Evolutionary conservation across 1,140 invertebrate genomes (phyloP).

Genomic region (Drosophila nebulosa): DNA sequence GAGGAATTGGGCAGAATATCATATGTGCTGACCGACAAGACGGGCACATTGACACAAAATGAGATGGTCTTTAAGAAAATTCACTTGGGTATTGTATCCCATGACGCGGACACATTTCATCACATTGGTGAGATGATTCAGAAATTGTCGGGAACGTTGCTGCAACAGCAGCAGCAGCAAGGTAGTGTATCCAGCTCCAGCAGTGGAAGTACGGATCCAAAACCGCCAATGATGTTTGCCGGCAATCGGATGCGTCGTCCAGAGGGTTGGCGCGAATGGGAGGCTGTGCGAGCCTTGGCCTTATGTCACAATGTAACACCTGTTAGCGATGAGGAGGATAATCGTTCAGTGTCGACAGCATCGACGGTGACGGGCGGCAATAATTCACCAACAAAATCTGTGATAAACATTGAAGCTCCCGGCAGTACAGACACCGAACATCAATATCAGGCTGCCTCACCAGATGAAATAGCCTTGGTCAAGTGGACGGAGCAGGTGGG

Average conservation of each 20-base stretch:
- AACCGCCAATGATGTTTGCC: slow-evolving; percentile 71
- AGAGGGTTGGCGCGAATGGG: slow-evolving; percentile 90
- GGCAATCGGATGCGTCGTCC: slow-evolving; percentile 84
- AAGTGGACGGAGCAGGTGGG: slow-evolving; percentile 90
- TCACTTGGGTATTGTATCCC: slow-evolving; percentile 94
- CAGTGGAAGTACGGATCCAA: slow-evolving; percentile 69
- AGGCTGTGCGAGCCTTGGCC: slow-evolving; percentile 96
- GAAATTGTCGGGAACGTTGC: slow-evolving; percentile 77
- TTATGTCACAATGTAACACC: slow-evolving; percentile 99
- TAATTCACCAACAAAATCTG: slow-evolving; percentile 77
- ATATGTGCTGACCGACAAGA: slow-evolving; percentile 98
- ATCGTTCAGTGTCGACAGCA: slow-evolving; percentile 84
- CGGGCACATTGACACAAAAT: slow-evolving; percentile 99
- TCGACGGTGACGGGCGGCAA: slow-evolving; percentile 80
- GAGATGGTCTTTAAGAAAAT: slow-evolving; percentile 99
- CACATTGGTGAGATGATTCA: slow-evolving; percentile 75
- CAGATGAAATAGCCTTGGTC: slow-evolving; percentile 94
- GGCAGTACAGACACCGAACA: slow-evolving; percentile 75
- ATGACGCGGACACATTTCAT: slow-evolving; percentile 91
- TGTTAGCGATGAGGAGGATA: slow-evolving; percentile 89
- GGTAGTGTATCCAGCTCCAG: slow-evolving; percentile 59
- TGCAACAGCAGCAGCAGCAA: slow-evolving; percentile 50
- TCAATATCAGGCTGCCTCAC: slow-evolving; percentile 93
- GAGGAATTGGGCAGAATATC: slow-evolving; percentile 98
- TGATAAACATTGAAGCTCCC: slow-evolving; percentile 81